Conservation (phyloP, 2,113 vertebrate species). For the Sphaerodactylus townsendi region DNA sequence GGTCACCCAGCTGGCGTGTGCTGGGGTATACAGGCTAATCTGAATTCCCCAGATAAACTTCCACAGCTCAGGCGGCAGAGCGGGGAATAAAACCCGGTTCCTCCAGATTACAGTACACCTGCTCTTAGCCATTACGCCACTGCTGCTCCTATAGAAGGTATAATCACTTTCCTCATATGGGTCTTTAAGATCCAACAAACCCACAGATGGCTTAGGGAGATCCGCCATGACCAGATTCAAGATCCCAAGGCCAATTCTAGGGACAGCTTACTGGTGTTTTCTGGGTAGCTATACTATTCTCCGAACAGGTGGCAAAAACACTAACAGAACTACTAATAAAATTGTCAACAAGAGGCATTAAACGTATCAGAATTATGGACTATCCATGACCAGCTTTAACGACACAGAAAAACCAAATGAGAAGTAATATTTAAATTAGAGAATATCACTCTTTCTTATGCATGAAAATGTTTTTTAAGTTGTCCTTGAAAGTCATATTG, state of each 20-base stretch:
- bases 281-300: not conserved
- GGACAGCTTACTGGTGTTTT: not conserved
- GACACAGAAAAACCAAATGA: not conserved
- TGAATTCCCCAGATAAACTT: too few relatives aligned
- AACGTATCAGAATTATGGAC: not conserved
- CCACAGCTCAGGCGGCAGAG: too few relatives aligned
- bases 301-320: not conserved
- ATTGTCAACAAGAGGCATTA: not conserved
- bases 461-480: not conserved
- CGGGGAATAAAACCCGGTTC: too few relatives aligned
- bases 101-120: too few relatives aligned
- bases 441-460: not conserved
- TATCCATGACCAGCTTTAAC: not conserved
- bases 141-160: too few relatives aligned
- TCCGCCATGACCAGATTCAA: not conserved
- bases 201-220: not conserved
- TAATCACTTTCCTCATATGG: not conserved
- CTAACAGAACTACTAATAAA: not conserved
- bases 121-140: too few relatives aligned
- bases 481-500: not conserved
- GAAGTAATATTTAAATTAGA: not conserved
- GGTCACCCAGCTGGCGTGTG: too few relatives aligned
- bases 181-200: not conserved
- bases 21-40: too few relatives aligned
- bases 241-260: too few relatives aligned